Conservation (phyloP, 2,113 vertebrate species). For the Chamaea fasciata region DNA sequence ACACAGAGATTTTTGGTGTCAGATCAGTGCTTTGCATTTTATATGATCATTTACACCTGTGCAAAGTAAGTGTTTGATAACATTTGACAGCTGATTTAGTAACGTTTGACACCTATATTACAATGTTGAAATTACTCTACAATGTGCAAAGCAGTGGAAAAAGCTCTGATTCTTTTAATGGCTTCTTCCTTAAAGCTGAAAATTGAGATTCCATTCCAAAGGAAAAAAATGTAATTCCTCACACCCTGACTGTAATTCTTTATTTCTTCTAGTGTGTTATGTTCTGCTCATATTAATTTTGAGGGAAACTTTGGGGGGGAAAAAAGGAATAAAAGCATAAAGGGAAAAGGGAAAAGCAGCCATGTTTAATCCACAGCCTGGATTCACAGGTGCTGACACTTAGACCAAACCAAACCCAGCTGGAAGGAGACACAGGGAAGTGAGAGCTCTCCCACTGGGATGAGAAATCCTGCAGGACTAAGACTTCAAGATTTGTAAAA, state of each 20-base stretch:
- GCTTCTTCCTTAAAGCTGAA: neutral
- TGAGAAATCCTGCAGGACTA: neutral
- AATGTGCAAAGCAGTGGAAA: slow-evolving; percentile 24
- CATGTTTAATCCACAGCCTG: neutral
- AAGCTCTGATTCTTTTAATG: neutral
- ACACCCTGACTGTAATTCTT: neutral
- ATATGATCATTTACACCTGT: slow-evolving; percentile 21
- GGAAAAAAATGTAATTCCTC: neutral
- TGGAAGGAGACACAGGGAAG: neutral
- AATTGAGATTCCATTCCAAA: neutral
- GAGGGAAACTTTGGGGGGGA: too few relatives aligned
- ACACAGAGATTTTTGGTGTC: neutral
- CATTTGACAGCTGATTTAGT: slow-evolving; percentile 52
- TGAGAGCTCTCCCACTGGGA: neutral
- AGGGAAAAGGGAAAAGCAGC: neutral
- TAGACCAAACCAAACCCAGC: neutral
- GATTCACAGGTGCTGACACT: neutral
- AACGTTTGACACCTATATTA: slow-evolving; percentile 32
- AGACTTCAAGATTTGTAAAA: neutral
- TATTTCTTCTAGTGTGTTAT: neutral
- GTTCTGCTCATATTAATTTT: neutral
- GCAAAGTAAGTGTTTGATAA: slow-evolving; percentile 22
- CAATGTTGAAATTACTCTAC: slow-evolving; percentile 19
- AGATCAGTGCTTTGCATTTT: slow-evolving; percentile 22
- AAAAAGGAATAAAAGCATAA: too few relatives aligned